Evolutionary conservation across 2,888 invertebrate genomes (phyloP), one percentile per base, ranked within the genome.

Genomic region (Eupithecia exiguata): DNA sequence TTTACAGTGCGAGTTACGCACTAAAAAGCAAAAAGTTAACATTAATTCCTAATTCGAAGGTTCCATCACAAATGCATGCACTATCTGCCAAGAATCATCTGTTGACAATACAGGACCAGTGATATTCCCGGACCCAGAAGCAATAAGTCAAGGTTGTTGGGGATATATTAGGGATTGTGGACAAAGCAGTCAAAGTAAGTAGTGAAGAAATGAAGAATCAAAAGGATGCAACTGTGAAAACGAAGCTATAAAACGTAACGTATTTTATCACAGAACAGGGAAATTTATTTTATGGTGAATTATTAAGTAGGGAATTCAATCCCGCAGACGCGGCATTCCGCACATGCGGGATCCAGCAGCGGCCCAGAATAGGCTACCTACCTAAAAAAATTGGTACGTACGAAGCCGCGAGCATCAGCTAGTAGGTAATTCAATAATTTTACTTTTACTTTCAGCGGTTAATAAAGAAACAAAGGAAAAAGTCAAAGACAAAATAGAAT

Each of bases 401-500:
- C n/a, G n/a, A 30, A 30, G 30, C 30, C 30, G 30, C 30, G 30
- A 4, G 30, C 30, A 30, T 3, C 4, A 4, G 30, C 30, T 30
- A 4, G 30, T 30, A 30, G 30, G 30, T 30, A 30, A 30, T 30
- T 30, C 1, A 30, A 30, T 30, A 30, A 30, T 30, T 3, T 30
- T 30, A 30, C 30, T n/a, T n/a, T n/a, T n/a, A n/a, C 30, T 30
- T 30, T 30, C 30, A 30, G 30, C 30, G 30, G 30, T 30, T 30
- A 4, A 3, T 30, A 58, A 69, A 35, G 14, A 35, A 4, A 69
- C 61, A 9, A 74, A 49, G 25, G 49, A 74, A 16, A 67, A 49
- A 49, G n/a, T 68, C 30, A 63, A 63, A 68, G 70, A 21, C 36
- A 62, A 62, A 36, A 30, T 62, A 30, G 62, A 62, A 30, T 3